A percentile compares a stretch with the other conserved stretches of the same genome.
These are phyloP conservation scores for Papilio elwesi DNA, from an alignment of 2,888 invertebrate species.

Conservation along the genomic window DNA sequence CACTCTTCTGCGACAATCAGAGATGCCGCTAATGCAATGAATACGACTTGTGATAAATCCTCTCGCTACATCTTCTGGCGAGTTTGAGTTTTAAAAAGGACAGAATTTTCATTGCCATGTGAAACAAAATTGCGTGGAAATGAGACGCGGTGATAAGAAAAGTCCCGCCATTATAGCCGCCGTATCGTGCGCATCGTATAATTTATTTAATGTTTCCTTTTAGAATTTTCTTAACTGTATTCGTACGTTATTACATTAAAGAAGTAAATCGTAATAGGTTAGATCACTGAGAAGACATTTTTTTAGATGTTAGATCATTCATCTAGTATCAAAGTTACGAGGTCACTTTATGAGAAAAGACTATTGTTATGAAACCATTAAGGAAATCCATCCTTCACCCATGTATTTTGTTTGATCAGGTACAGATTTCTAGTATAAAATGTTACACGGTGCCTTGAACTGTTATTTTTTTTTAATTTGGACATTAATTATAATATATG, in stretches of 20 bases:
- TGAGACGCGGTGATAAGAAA: conserved; percentile 69
- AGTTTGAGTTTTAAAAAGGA: conserved; percentile 62
- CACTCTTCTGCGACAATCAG: conserved; percentile 72
- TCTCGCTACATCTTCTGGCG: conserved; percentile 58
- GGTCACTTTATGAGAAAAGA: too few relatives aligned
- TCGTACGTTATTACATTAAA: neutral
- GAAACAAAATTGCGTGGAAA: conserved; percentile 74
- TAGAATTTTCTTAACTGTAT: conserved; percentile 20
- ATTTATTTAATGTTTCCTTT: conserved; percentile 36
- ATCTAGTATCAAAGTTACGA: too few relatives aligned
- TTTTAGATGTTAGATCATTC: too few relatives aligned
- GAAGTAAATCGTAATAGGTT: conserved; percentile 4
- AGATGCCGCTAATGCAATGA: conserved; percentile 79
- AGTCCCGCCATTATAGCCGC: conserved; percentile 19
- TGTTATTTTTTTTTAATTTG: too few relatives aligned
- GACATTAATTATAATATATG: too few relatives aligned
- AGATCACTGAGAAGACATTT: neutral
- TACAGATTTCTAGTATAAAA: too few relatives aligned
- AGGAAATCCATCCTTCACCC: too few relatives aligned
- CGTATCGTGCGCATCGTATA: conserved; percentile 35
- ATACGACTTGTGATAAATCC: conserved; percentile 78
- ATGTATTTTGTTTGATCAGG: too few relatives aligned
- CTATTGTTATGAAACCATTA: too few relatives aligned
- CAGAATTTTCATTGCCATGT: conserved; percentile 60
- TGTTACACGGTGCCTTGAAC: too few relatives aligned